Evolutionary conservation across 2,888 invertebrate genomes (phyloP), one percentile per base, ranked within the genome.

Genomic region (Ormia ochracea): DNA sequence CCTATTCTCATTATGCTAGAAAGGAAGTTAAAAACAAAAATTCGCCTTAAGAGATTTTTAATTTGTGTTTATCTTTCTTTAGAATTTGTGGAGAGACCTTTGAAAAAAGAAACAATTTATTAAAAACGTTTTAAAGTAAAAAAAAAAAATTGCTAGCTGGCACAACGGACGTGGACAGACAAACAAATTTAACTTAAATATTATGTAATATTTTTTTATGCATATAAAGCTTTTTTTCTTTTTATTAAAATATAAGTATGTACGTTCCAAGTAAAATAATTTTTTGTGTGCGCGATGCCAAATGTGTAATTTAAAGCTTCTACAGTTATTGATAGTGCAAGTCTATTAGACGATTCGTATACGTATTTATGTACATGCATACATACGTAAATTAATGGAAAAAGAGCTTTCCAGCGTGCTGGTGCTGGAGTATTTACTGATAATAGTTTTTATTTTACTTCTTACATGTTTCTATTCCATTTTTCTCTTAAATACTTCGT

Each of bases 371-470:
- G n/a, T n/a, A n/a, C n/a, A n/a, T n/a, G n/a, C n/a, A n/a, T 7
- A 19, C 12, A 21, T 10, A 45, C 19, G 21, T 45, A 3, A 3
- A 10, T 12, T 28, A 19, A 28, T 38, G 19, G 21, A 58, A 12
- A 45, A 48, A 61, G 72, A 41, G 61, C 33, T 43, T 48, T 1
- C 12, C 7, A 1, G 10, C 2, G 19, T 59, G 12, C 59, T 50
- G 12, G 45, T 59, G 70, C 28, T 10, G 19, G 26, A 36, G n/a
- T 65, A 58, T 65, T 19, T 36, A 58, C 21, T 45, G 56, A 50
- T 63, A 56, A 59, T 68, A 69, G 78, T 69, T 74, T 73, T 21
- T 36, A 41, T 26, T 14, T 38, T 14, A 74, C 69, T 65, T 73
- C 58, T 73, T 48, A 10, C 17, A 52, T 19, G 14, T 73, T 41